Evolutionary conservation across 2,797 vertebrate genomes (phyloP), one percentile per base, ranked within the genome.

Genomic region (Vireo griseus): DNA sequence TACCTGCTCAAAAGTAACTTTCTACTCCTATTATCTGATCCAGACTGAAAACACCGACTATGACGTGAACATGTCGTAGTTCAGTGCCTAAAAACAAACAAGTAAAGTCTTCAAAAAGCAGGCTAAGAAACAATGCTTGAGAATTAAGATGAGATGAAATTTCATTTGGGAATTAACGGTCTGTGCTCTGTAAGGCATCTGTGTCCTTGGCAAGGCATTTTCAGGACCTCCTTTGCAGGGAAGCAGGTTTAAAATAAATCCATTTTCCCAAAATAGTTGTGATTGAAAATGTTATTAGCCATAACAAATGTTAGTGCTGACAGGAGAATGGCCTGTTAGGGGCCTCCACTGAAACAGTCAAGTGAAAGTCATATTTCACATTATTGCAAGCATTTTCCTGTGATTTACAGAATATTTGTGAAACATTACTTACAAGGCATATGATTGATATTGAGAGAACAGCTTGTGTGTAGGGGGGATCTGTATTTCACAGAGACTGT

Each of bases 321-420:
- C 97, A 97, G 97, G 95, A 97, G 92, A 97, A 94, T 94, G 97
- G 97, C 97, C 94, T 97, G 96, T 87, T 96, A 96, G 45, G 94
- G 92, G 94, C 95, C 96, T 97, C 97, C 96, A 91, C 95, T 97
- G 97, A 97, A 95, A 97, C 97, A 97, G 98, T 97, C 97, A 97
- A 97, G 97, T 97, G 96, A 98, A 98, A 98, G 97, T 97, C 97
- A 96, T 98, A 97, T 97, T 98, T 98, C 97, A 97, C 98, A 98
- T 97, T 97, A 97, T 80, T 95, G 96, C 35, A 7, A 97, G 94
- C 96, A 94, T 96, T 96, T 97, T 97, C 95, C 95, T 86, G 95
- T 98, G 98, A 98, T 98, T 98, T 98, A 98, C 97, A 97, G 97
- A 98, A 97, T 97, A 98, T 98, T 98, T 98, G 97, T 98, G 97